Base-by-base conservation (phyloP, 2,888 invertebrate genomes). In the Nymphalis polychloros region DNA sequence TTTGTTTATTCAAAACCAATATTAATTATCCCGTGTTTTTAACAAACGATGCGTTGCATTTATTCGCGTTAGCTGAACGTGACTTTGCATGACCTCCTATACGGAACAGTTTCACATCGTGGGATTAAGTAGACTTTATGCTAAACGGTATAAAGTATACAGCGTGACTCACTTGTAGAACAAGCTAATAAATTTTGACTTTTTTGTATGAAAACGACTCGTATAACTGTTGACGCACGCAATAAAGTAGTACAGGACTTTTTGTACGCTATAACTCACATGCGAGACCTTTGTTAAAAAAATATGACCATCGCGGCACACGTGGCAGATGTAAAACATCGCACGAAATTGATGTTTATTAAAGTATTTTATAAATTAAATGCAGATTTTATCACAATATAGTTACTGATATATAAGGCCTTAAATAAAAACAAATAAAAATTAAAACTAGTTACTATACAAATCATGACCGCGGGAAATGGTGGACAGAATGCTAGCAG, bases 11-110 rank as follows among this genome's bases (percentile, higher is more conserved):
- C 35, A 47, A 50, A 60, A 66, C 47, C 53, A 53, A 53, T 61
- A 31, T 48, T 50, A 48, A 66, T 66, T 66, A 66, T 46, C 20
- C 13, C 20, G 52, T 27, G 50, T 20, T 47, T 66, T 35, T 61
- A 61, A 66, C 66, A 66, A 66, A 61, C 60, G 53, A 55, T 23
- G 59, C 52, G 50, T 64, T 53, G 57, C 31, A 50, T 66, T 63
- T 63, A 59, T 50, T 65, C 63, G 63, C 67, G 60, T 67, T 20
- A 67, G 53, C 65, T 48, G 66, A 61, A 69, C 69, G 71, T 71
- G 67, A 63, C 64, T 49, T 64, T 63, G 65, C 71, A 69, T 68
- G 67, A 61, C 67, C 59, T 67, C 47, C 31, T 67, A 60, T 59
- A 63, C 67, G 55, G 60, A 47, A 60, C 60, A 60, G 60, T 67